Percentiles rank a stretch among this genome's conserved stretches.
phyloP scores from a whole-genome alignment of 2,797 vertebrate genomes.

The Gymnothorax reevesii region DNA sequence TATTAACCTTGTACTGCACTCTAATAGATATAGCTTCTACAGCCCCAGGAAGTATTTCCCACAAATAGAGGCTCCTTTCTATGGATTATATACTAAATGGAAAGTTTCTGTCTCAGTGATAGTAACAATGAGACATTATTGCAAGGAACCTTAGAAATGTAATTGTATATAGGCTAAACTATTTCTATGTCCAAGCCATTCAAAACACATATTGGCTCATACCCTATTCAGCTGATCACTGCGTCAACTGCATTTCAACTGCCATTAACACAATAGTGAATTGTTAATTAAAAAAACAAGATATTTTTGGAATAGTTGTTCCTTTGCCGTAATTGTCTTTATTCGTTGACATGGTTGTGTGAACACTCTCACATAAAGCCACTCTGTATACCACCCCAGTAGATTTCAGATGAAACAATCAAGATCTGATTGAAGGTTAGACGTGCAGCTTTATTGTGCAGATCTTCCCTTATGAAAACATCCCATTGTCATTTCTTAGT shows the following conservation, averaged over 20 bases:
- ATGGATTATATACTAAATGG: not conserved
- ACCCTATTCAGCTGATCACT: not conserved
- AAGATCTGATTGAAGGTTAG: too few species aligned
- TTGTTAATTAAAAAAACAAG: not conserved
- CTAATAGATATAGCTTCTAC: slow-evolving; percentile 1
- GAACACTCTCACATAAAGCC: too few species aligned
- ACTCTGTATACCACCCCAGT: too few species aligned
- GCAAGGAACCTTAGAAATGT: not conserved
- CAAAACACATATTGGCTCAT: not conserved
- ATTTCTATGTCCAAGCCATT: not conserved
- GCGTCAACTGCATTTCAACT: not conserved
- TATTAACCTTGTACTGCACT: not conserved
- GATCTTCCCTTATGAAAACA: too few species aligned
- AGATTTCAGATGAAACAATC: too few species aligned
- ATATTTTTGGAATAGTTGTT: not conserved
- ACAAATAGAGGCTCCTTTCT: not conserved
- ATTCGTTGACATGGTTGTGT: not conserved
- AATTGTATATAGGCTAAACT: not conserved
- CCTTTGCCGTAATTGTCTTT: not conserved
- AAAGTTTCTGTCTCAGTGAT: not conserved
- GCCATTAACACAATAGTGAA: not conserved
- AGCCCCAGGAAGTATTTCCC: not conserved
- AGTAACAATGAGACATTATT: not conserved
- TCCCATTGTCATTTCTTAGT: too few species aligned
- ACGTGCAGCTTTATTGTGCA: too few species aligned